Evolutionary conservation across 2,797 vertebrate species (phyloP), one percentile per base, ranked within the genome.

Genomic region (Natrix natrix): DNA sequence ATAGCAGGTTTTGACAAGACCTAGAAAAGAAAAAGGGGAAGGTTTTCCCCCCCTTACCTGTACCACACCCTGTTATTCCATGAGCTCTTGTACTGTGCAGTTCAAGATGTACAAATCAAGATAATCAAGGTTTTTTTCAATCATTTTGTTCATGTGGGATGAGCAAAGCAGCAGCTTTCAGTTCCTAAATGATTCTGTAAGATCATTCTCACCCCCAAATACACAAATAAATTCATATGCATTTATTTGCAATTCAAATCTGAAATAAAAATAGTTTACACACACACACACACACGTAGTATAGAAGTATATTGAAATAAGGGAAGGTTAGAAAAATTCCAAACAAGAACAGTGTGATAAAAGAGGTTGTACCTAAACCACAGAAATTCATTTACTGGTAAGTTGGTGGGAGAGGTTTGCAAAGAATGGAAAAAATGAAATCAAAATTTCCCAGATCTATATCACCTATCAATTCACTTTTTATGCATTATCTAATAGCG

Each of bases 1-100:
- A 94, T 89, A 37, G 32, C 94, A 86, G 2, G 94, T 92, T 89
- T 92, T 17, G 20, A 90, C 94, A 63, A 93, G 89, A 48, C 74
- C 92, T 60, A n/a, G 10, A 63, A 92, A 92, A 52, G 87, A 74
- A 90, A 90, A 55, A 26, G 13, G 56, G 54, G 52, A 24, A 17
- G 37, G 1, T 28, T 83, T 43, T 10, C 5, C 8, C 24, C 16
- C 6, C 55, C 37, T 52, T 83, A 14, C n/a, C 8, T 86, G 14
- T 56, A 32, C 55, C 61, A n/a, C 83, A 32, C 89, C 83, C 89
- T 52, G 1, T 74, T 26, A 57, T 37, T 57, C 60, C 55, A 89
- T 48, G 57, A 52, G 26, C n/a, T 37, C 57, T 28, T 24, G 24
- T 48, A 6, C 48, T 28, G 16, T 37, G 48, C 32, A 28, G 14